Conservation (phyloP, 1,140 invertebrate genomes). For the Sycobia sp. region DNA sequence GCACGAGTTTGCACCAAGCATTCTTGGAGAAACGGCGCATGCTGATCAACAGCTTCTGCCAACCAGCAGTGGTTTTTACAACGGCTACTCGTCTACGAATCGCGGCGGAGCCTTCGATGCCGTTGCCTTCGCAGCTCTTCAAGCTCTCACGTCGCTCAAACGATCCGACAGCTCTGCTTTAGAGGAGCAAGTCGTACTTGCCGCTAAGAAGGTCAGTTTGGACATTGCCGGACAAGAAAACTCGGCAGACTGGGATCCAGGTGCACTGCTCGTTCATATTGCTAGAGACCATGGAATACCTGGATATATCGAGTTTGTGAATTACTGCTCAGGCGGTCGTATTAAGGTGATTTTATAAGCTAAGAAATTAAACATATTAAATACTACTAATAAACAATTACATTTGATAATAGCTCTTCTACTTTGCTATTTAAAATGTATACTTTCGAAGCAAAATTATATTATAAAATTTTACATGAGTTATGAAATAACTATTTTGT, state of each 20-base stretch:
- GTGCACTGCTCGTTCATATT: constrained; percentile 66
- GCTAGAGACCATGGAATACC: constrained; percentile 91
- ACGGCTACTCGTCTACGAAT: constrained; percentile 82
- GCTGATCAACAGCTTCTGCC: constrained; percentile 70
- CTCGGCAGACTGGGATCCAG: constrained; percentile 47
- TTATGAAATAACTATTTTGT: too few species aligned
- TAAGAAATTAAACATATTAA: too few species aligned
- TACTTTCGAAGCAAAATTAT: too few species aligned
- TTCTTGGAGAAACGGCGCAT: constrained; percentile 74
- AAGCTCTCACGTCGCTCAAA: constrained; percentile 76
- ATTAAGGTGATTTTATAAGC: too few species aligned
- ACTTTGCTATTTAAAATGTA: too few species aligned
- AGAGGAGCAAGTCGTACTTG: constrained; percentile 46
- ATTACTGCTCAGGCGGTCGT: constrained; percentile 70
- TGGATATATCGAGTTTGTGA: constrained; percentile 78
- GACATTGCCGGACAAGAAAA: constrained; percentile 37
- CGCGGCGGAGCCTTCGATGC: constrained; percentile 77
- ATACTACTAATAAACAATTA: too few species aligned
- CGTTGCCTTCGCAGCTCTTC: constrained; percentile 75
- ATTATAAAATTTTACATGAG: too few species aligned
- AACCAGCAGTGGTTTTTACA: constrained; percentile 70
- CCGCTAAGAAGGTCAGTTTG: constrained; percentile 54
- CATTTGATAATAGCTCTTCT: too few species aligned
- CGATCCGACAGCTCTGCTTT: constrained; percentile 47
- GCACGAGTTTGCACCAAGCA: constrained; percentile 82